Evolutionary conservation across 2,797 vertebrate species (phyloP).

Genomic region (Scomberomorus guttatus): DNA sequence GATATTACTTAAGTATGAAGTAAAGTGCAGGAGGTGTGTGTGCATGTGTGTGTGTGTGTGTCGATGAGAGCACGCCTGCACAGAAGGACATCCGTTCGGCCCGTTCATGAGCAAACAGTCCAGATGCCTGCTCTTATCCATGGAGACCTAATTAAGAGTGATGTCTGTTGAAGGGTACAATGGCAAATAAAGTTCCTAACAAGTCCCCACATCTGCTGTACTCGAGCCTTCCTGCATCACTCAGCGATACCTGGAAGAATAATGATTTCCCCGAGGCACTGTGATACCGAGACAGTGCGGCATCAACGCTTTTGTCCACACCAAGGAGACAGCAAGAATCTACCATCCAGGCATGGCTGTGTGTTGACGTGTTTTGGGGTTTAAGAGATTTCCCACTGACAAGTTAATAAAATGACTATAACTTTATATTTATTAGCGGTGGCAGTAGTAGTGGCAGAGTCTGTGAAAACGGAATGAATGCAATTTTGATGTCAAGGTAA

Average conservation of each 20-base stretch:
- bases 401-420: not conserved
- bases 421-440: not conserved
- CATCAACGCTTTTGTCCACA: slow-evolving; percentile 46
- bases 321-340: slow-evolving; percentile 21
- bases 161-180: slow-evolving; percentile 74
- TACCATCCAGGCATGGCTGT: slow-evolving; percentile 8
- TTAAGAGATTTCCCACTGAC: not conserved
- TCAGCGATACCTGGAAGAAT: slow-evolving; percentile 59
- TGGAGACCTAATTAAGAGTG: slow-evolving; percentile 80
- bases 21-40: slow-evolving; percentile 15
- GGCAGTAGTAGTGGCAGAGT: too few species aligned
- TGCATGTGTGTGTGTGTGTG: not conserved
- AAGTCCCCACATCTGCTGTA: slow-evolving; percentile 70
- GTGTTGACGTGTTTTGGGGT: not conserved
- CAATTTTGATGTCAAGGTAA: not conserved
- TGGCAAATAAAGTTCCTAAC: slow-evolving; percentile 77
- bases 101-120: slow-evolving; percentile 67
- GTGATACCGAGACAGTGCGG: slow-evolving; percentile 47
- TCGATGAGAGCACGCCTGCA: slow-evolving; percentile 7
- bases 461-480: slow-evolving; percentile 1
- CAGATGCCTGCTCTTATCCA: slow-evolving; percentile 70
- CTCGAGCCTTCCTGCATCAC: slow-evolving; percentile 41
- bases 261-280: slow-evolving; percentile 70
- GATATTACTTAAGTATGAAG: slow-evolving; percentile 35
- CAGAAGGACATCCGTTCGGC: slow-evolving; percentile 39